Evolutionary conservation across 2,888 invertebrate genomes (phyloP).

Genomic region (Nycteola revayana): DNA sequence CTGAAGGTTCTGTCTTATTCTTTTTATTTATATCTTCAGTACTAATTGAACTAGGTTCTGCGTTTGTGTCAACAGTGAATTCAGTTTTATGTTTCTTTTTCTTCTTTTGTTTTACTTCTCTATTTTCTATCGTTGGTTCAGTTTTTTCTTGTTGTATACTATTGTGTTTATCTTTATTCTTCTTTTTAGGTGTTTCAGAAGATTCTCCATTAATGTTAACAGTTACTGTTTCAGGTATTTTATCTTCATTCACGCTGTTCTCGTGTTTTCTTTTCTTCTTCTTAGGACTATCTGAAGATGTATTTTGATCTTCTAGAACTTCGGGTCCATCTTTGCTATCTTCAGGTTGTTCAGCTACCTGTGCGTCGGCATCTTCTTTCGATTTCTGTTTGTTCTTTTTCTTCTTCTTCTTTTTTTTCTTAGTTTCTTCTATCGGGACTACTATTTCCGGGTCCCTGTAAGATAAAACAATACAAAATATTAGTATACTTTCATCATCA

Average conservation of each 20-base stretch:
- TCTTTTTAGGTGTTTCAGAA: constrained; percentile 17
- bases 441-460: constrained; percentile 64
- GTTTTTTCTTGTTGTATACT: constrained; percentile 2
- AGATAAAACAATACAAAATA: constrained; percentile 4
- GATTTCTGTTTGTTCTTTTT: constrained; percentile 50
- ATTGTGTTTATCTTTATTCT: constrained; percentile 21
- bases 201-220: constrained; percentile 3
- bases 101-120: constrained; percentile 27
- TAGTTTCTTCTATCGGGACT: constrained; percentile 52
- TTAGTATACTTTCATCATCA: too few relatives aligned
- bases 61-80: constrained; percentile 47
- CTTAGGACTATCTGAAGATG: constrained; percentile 6
- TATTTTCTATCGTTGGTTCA: constrained; percentile 8
- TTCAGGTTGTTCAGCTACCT: constrained; percentile 10
- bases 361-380: constrained; percentile 9
- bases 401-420: constrained; percentile 67
- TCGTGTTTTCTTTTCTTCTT: constrained; percentile 15
- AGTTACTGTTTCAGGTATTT: constrained; percentile 11
- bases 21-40: constrained; percentile 20
- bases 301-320: background rate
- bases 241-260: constrained; percentile 7
- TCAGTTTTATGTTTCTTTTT: constrained; percentile 43
- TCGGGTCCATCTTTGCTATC: background rate
- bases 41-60: constrained; percentile 41
- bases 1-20: constrained; percentile 19